phyloP scores from a whole-genome alignment of 2,797 vertebrate species.

The Enteromius trimaculatus region DNA sequence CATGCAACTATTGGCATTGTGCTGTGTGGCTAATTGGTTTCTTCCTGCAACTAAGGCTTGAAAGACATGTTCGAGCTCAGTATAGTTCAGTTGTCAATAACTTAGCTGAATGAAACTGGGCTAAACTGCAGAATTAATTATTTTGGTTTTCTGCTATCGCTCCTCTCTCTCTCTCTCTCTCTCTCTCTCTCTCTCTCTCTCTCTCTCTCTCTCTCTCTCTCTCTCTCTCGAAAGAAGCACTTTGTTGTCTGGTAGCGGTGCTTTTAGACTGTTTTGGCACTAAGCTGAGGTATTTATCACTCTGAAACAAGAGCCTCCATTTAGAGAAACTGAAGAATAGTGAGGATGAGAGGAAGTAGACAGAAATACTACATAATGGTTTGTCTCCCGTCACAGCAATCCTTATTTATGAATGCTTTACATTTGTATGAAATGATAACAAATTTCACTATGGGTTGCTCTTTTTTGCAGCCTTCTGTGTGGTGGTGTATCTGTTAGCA shows the following conservation, averaged over 20 bases:
- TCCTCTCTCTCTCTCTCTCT: background rate
- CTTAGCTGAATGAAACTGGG: background rate
- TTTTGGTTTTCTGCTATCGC: conserved; percentile 5
- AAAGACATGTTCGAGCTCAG: background rate
- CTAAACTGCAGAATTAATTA: conserved; percentile 16
- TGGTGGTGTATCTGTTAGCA: background rate
- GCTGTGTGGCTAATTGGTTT: conserved; percentile 33
- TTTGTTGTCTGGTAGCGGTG: conserved; percentile 32
- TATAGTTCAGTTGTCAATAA: background rate
- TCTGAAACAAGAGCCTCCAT: conserved; percentile 44
- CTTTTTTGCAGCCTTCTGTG: background rate
- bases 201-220: background rate
- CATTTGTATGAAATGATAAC: background rate
- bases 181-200: background rate
- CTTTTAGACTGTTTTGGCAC: conserved; percentile 43
- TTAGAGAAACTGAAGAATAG: conserved; percentile 34
- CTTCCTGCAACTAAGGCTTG: background rate
- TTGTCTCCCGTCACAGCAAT: background rate
- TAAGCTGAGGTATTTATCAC: conserved; percentile 49
- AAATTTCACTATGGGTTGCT: background rate
- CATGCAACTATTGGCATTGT: conserved; percentile 27
- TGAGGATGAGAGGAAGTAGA: conserved; percentile 13
- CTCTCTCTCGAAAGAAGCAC: conserved; percentile 13
- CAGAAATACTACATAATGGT: conserved; percentile 2
- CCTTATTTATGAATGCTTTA: background rate